These are phyloP conservation scores for Conomelus anceps DNA, from an alignment of 2,888 invertebrate species.

Conservation along the genomic window DNA sequence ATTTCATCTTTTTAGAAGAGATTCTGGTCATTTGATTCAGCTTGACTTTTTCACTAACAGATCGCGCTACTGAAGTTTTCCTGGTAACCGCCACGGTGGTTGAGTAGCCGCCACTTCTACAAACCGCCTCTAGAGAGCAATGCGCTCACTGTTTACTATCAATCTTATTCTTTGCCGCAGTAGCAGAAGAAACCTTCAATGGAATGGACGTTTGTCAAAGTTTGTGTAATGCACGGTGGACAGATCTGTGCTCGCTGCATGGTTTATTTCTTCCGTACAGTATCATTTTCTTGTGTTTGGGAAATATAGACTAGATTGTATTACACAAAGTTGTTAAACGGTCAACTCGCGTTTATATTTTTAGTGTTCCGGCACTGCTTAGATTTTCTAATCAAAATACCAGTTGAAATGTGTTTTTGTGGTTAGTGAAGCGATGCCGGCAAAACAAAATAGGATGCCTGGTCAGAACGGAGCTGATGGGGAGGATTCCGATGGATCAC, in stretches of 20 bases:
- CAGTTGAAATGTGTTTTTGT: slow-evolving; percentile 6
- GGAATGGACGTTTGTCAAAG: background rate
- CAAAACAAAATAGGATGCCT: slow-evolving; percentile 2
- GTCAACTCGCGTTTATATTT: background rate
- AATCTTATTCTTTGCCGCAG: background rate
- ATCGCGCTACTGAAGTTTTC: background rate
- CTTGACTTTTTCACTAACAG: background rate
- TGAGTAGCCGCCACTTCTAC: too few relatives aligned
- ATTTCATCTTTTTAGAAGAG: too few relatives aligned
- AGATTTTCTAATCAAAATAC: background rate
- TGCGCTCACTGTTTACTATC: background rate
- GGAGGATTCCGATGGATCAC: slow-evolving; percentile 58
- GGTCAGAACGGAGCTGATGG: slow-evolving; percentile 30
- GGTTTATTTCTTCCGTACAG: background rate
- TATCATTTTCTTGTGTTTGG: background rate
- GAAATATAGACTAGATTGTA: background rate
- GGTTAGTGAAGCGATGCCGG: slow-evolving; percentile 3
- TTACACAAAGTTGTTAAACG: background rate
- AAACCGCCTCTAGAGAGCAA: background rate
- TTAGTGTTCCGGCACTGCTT: background rate
- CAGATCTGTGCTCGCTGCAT: background rate
- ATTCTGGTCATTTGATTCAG: too few relatives aligned
- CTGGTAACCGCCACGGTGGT: too few relatives aligned
- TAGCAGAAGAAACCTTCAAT: background rate
- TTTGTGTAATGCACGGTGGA: background rate